A percentile compares a stretch with the other conserved stretches of the same genome.
These are phyloP conservation scores for Cosmopolites sordidus DNA, from an alignment of 2,888 invertebrate genomes.

Conservation along the genomic window DNA sequence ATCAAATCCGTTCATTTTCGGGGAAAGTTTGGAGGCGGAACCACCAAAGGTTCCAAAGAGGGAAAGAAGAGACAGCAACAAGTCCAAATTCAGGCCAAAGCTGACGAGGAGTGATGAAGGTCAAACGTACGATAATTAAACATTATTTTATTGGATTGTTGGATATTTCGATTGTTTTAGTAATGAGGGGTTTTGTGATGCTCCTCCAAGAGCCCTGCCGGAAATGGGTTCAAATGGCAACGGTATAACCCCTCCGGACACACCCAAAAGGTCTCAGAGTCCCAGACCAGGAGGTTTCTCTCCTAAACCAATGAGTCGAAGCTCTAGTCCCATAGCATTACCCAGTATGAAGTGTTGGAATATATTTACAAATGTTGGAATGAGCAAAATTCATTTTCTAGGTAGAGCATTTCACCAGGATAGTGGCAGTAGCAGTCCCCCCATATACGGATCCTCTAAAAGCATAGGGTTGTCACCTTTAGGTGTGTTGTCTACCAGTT, in stretches of 20 bases:
- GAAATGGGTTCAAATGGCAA: slow-evolving; percentile 71
- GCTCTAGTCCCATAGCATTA: slow-evolving; percentile 59
- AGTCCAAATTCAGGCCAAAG: slow-evolving; percentile 21
- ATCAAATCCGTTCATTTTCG: slow-evolving; percentile 49
- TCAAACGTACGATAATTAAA: slow-evolving; percentile 35
- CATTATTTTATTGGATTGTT: not conserved
- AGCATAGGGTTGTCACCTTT: slow-evolving; percentile 55
- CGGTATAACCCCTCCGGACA: slow-evolving; percentile 66
- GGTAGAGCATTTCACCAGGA: slow-evolving; percentile 40
- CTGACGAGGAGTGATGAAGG: slow-evolving; percentile 27
- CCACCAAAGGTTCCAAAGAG: slow-evolving; percentile 44
- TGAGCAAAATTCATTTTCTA: slow-evolving; percentile 7
- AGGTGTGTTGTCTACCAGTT: no score
- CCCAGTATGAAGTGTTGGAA: slow-evolving; percentile 48
- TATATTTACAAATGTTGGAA: not conserved
- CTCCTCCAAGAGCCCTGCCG: slow-evolving; percentile 41
- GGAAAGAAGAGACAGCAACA: slow-evolving; percentile 41
- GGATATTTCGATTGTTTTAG: slow-evolving; percentile 5
- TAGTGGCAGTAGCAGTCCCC: slow-evolving; percentile 54
- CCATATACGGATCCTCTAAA: slow-evolving; percentile 53
- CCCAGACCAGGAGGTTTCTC: slow-evolving; percentile 51
- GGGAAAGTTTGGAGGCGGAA: slow-evolving; percentile 41
- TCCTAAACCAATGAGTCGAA: slow-evolving; percentile 52
- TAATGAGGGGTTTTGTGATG: slow-evolving; percentile 37
- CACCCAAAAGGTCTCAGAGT: slow-evolving; percentile 56